Percentiles rank a stretch among this genome's conserved stretches.
phyloP scores from a whole-genome alignment of 92 coral and sea anemone genomes.

The Parazoanthus atlanticus region DNA sequence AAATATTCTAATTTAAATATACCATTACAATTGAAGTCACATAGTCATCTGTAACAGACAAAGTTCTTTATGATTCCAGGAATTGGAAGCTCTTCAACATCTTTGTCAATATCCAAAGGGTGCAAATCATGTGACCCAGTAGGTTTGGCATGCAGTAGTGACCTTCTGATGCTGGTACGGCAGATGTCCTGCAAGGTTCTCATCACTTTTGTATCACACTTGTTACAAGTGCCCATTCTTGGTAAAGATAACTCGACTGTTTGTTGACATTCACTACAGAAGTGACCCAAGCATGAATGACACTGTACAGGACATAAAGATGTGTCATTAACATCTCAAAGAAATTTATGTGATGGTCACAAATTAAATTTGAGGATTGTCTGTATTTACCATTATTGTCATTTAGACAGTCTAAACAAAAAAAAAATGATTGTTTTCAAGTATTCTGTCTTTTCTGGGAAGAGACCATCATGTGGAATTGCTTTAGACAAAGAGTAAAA shows the following conservation, averaged over 20 bases:
- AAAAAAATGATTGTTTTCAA: too few species aligned
- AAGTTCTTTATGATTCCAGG: slow-evolving; percentile 75
- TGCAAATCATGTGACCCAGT: slow-evolving; percentile 43
- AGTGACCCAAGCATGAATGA: slow-evolving; percentile 64
- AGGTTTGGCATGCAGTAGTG: slow-evolving; percentile 45
- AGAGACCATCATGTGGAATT: too few species aligned
- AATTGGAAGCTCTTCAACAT: slow-evolving; percentile 78
- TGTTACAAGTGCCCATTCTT: slow-evolving; percentile 63
- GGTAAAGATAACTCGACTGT: slow-evolving; percentile 44
- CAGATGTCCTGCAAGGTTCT: slow-evolving; percentile 78
- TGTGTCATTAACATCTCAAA: neutral
- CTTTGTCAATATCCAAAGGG: slow-evolving; percentile 71
- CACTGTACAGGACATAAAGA: slow-evolving; percentile 54
- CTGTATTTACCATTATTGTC: too few species aligned
- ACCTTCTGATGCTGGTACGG: slow-evolving; percentile 69
- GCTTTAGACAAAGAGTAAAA: too few species aligned
- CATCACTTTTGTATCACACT: slow-evolving; percentile 69
- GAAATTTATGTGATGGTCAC: too few species aligned
- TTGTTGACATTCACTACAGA: slow-evolving; percentile 74
- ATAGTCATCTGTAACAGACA: slow-evolving; percentile 66
- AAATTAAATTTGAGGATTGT: too few species aligned
- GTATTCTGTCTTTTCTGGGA: too few species aligned
- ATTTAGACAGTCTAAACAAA: too few species aligned
- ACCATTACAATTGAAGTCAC: too few species aligned
- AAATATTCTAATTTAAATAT: too few species aligned